Evolutionary conservation across 2,888 invertebrate genomes (phyloP), one percentile per base, ranked within the genome.

Genomic region (Ptilodon capucinus): DNA sequence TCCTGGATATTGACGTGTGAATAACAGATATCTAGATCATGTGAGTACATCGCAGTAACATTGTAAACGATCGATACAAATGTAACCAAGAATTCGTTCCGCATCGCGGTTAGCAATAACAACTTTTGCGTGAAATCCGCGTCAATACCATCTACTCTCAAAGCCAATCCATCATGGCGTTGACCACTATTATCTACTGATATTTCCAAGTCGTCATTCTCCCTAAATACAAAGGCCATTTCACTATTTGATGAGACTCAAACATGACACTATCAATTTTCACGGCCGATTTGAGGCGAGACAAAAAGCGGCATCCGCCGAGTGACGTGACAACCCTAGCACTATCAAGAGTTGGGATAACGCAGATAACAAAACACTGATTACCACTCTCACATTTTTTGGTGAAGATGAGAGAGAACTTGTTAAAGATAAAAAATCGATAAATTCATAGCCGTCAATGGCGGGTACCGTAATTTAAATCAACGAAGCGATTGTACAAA

Each of bases 211-310:
- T 51, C 54, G 18, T 54, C 45, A 49, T 56, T 36, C 38, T 46
- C 42, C 25, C 35, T n/a, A 54, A 42, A 18, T 28, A 47, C 47
- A 54, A 46, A 60, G 41, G 51, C 46, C 35, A 42, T 32, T 44
- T 42, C n/a, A 46, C 40, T 40, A 45, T 49, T 57, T 53, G 54
- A 53, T 49, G 49, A 42, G 45, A 45, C 50, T 60, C 57, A 68
- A 76, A 65, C 57, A 66, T 60, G 65, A 64, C 69, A 66, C 71
- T 71, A 64, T 69, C 63, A 60, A 74, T 67, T 74, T 81, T 81
- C 76, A 84, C 77, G 79, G 77, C 51, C 74, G 79, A 82, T 81
- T 84, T 75, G 65, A 71, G 67, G 64, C 48, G 57, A 51, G 64
- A 73, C 73, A 80, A 80, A 79, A 79, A 81, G 50, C 50, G 63